Percentiles rank a stretch among this genome's conserved stretches.
These are phyloP conservation scores for Australoheros facetus DNA, from an alignment of 2,797 vertebrate genomes.

Conservation along the genomic window DNA sequence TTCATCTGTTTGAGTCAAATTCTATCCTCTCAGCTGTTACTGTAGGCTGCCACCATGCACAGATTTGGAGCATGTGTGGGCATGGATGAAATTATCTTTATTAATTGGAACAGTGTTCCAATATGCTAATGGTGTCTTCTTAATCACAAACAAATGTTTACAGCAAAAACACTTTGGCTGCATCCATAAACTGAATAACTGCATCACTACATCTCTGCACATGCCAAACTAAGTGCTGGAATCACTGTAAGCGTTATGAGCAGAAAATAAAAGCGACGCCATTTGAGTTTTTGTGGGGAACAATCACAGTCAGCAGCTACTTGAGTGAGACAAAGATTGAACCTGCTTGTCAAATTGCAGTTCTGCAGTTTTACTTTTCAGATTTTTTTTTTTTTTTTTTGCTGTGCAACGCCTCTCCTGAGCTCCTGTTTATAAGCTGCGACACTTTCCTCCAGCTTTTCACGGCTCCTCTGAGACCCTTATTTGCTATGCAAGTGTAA, in stretches of 20 bases:
- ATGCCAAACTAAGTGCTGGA: conserved; percentile 32
- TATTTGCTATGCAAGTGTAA: conserved; percentile 67
- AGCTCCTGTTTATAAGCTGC: conserved; percentile 63
- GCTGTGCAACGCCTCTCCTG: conserved; percentile 57
- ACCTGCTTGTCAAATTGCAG: conserved; percentile 65
- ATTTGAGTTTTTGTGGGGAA: conserved; percentile 45
- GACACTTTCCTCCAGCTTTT: conserved; percentile 69
- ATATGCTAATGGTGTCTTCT: conserved; percentile 69
- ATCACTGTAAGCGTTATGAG: conserved; percentile 56
- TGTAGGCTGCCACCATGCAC: conserved; percentile 54
- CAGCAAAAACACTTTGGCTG: conserved; percentile 58
- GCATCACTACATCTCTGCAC: conserved; percentile 39
- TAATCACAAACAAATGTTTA: conserved; percentile 66
- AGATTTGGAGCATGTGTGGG: conserved; percentile 62
- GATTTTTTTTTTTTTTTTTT: conserved; percentile 33
- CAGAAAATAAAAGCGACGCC: conserved; percentile 42
- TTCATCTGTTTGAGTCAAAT: conserved; percentile 66
- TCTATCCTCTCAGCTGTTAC: conserved; percentile 59
- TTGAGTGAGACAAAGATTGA: conserved; percentile 52
- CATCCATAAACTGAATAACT: conserved; percentile 48
- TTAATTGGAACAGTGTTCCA: conserved; percentile 69
- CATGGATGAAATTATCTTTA: conserved; percentile 73
- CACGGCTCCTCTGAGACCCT: conserved; percentile 65
- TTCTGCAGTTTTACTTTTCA: conserved; percentile 50
- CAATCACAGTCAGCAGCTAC: conserved; percentile 68